Evolutionary conservation across 2,113 vertebrate genomes (phyloP).

Genomic region (Vulpes lagopus): DNA sequence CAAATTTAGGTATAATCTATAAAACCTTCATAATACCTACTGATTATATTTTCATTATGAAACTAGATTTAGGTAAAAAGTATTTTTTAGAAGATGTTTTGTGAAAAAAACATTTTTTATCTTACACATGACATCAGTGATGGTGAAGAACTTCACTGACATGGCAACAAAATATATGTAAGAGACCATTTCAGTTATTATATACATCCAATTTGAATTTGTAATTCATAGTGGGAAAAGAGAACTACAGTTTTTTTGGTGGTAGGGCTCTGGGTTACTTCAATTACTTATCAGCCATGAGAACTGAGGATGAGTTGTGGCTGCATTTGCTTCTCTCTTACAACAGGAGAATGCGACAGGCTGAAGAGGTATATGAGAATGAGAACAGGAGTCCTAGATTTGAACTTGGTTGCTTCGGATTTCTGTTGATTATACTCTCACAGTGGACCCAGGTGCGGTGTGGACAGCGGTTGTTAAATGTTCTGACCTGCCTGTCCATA

Average conservation of each 20-base stretch:
- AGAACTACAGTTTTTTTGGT: background rate
- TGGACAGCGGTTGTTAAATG: background rate
- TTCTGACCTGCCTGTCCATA: background rate
- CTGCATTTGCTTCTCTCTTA: background rate
- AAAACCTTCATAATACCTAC: background rate
- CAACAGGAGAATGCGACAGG: background rate
- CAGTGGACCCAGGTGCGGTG: background rate
- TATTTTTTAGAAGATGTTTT: conserved; percentile 47
- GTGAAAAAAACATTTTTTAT: background rate
- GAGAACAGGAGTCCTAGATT: background rate
- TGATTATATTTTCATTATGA: background rate
- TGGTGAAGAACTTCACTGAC: conserved; percentile 34
- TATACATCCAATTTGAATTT: background rate
- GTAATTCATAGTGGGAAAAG: conserved; percentile 39
- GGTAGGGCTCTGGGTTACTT: background rate
- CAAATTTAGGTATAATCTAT: background rate
- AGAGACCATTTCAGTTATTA: conserved; percentile 36
- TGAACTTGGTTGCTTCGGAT: background rate
- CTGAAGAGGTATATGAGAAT: background rate
- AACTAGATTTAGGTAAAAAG: background rate
- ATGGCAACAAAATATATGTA: conserved; percentile 64
- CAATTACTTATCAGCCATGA: background rate
- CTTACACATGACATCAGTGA: conserved; percentile 40
- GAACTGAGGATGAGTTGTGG: background rate
- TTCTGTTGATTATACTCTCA: background rate